phyloP scores from a whole-genome alignment of 1,140 invertebrate genomes.

The Alviniconcha marisindica region DNA sequence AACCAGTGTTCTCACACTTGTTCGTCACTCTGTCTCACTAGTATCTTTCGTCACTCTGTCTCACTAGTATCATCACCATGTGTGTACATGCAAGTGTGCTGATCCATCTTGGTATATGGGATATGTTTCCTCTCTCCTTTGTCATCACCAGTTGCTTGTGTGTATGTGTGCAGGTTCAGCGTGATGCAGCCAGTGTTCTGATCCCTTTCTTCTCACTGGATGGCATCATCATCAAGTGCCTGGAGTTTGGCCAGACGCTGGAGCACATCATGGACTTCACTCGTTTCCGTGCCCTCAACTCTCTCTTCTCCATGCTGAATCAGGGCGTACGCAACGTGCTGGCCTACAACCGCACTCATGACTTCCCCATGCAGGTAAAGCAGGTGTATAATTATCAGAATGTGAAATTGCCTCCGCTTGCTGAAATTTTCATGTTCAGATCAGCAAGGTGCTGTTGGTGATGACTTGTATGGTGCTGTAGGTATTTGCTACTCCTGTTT shows the following conservation, averaged over 20 bases:
- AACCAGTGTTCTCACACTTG: no score
- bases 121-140: not conserved
- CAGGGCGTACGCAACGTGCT: slow-evolving; percentile 92
- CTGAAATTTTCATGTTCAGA: no score
- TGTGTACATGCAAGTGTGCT: no score
- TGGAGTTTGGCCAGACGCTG: slow-evolving; percentile 90
- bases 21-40: no score
- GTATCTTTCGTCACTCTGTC: no score
- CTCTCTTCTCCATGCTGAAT: slow-evolving; percentile 98
- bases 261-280: slow-evolving; percentile 99
- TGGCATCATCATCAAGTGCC: slow-evolving; percentile 92
- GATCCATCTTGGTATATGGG: not conserved
- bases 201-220: slow-evolving; percentile 92
- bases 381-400: no score
- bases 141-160: no score
- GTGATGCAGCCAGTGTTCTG: slow-evolving; percentile 90
- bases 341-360: slow-evolving; percentile 95
- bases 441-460: no score
- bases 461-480: no score
- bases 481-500: no score
- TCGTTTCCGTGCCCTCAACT: slow-evolving; percentile 92
- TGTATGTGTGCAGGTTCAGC: slow-evolving; percentile 81
- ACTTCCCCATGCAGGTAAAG: slow-evolving; percentile 90
- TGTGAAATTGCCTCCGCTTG: no score
- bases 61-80: no score